Base-by-base conservation (phyloP, 2,797 vertebrate species). In the Tamandua tetradactyla region DNA sequence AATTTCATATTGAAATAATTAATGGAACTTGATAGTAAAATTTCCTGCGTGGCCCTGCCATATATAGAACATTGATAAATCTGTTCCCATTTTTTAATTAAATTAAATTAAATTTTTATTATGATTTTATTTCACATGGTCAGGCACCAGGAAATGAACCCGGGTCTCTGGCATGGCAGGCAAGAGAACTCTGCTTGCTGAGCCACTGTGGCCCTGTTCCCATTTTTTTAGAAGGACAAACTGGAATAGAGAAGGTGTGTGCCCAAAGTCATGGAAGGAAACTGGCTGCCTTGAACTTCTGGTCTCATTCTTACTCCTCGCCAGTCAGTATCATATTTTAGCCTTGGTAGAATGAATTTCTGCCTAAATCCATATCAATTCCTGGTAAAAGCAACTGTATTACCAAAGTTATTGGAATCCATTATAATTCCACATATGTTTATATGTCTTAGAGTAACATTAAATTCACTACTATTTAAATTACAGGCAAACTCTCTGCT, bases 401-500 rank as follows among this genome's bases (percentile, higher is more conserved):
- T 62, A 83, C n/a, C 76, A 59, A 96, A 93, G 82, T 89, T 92
- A 85, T 76, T 94, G 81, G 79, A 94, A 91, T 27, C 78, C 25
- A 1, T 69, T 80, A 69, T 62, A 89, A 76, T 85, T 93, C 49
- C 61, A 57, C 95, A 80, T n/a, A 90, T 94, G 20, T 81, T 71
- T 69, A 40, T 37, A 81, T 47, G 30, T 84, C 87, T 86, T 91
- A 90, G 35, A 52, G 74, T 92, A 82, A 18, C 37, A 40, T 86
- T 84, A 62, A 13, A 92, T 86, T 92, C 3, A 14, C 37, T 81
- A 76, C 74, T 92, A 7, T 95, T 87, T 91, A 68, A 83, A 82
- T 92, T 79, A 62, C 1, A 72, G 42, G 40, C 55, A 81, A 89
- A 42, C 25, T 22, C 14, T 69, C 55, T 88, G 62, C 89, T 84